Conservation (phyloP, 2,113 vertebrate species). For the Cololabis saira region DNA sequence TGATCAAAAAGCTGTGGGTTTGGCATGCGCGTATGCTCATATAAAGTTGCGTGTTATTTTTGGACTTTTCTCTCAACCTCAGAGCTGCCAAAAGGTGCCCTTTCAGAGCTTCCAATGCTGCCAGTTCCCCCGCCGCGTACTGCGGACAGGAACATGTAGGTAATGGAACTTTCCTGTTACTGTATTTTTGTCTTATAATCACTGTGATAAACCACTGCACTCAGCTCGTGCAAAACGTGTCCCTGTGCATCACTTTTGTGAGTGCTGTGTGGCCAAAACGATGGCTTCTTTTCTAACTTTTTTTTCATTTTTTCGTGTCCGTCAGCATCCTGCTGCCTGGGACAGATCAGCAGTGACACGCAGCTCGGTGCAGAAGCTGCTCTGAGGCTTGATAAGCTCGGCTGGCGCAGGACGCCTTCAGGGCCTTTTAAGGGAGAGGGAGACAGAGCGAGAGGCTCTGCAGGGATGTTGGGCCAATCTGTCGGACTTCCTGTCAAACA, state of each 20-base stretch:
- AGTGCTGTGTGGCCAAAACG: conserved; percentile 1
- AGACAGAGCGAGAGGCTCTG: conserved; percentile 9
- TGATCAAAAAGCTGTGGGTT: conserved; percentile 21
- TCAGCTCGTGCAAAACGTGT: conserved; percentile 14
- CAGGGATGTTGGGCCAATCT: conserved; percentile 38
- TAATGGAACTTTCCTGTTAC: conserved; percentile 46
- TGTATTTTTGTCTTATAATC: conserved; percentile 16
- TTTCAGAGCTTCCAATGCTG: conserved; percentile 14
- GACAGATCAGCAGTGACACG: conserved; percentile 59
- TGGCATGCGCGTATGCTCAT: neutral
- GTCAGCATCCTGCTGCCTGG: conserved; percentile 59
- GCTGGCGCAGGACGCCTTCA: conserved; percentile 31
- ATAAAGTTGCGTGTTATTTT: conserved; percentile 31
- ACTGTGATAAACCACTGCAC: conserved; percentile 8
- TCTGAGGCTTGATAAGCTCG: conserved; percentile 44
- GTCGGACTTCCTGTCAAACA: conserved; percentile 51
- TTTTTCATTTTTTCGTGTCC: conserved; percentile 26
- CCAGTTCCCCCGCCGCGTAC: conserved; percentile 7
- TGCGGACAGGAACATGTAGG: conserved; percentile 42
- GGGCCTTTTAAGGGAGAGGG: conserved; percentile 62
- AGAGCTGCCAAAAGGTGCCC: conserved; percentile 25
- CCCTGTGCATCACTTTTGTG: neutral
- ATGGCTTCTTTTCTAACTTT: neutral
- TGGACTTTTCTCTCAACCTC: conserved; percentile 21
- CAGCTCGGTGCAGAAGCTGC: conserved; percentile 45